These are phyloP conservation scores for Circaetus gallicus DNA, from an alignment of 2,113 vertebrate species.

Conservation along the genomic window DNA sequence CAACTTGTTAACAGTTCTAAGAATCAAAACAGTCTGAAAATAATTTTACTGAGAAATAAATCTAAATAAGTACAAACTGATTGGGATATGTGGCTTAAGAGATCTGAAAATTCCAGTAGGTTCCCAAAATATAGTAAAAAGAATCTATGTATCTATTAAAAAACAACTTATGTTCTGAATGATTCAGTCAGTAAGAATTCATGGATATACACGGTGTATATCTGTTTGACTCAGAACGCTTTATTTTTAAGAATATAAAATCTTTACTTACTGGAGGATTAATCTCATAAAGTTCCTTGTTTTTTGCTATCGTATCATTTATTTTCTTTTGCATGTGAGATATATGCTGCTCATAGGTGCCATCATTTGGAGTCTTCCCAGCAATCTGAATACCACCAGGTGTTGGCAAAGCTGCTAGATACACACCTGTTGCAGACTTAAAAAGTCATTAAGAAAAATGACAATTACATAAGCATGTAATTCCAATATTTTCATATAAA, in stretches of 20 bases:
- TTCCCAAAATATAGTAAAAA: neutral
- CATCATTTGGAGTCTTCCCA: conserved; percentile 91
- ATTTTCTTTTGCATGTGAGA: conserved; percentile 95
- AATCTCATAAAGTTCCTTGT: conserved; percentile 93
- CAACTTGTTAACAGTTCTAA: neutral
- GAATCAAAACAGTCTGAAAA: neutral
- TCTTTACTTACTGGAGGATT: conserved; percentile 86
- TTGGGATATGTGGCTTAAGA: neutral
- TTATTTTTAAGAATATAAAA: neutral
- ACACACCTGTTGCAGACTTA: conserved; percentile 96
- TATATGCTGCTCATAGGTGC: conserved; percentile 90
- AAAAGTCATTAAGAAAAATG: neutral
- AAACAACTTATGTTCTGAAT: neutral
- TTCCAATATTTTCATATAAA: neutral
- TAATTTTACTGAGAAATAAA: neutral
- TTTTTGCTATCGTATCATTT: conserved; percentile 92
- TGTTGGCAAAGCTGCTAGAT: conserved; percentile 87
- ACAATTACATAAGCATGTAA: neutral
- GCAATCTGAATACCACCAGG: conserved; percentile 96
- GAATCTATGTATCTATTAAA: neutral
- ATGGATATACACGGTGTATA: too few relatives aligned
- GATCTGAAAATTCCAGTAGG: neutral
- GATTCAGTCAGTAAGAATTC: neutral
- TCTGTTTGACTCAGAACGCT: neutral
- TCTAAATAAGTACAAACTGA: neutral